Evolutionary conservation across 2,797 vertebrate genomes (phyloP).

Genomic region (Liasis olivaceus): DNA sequence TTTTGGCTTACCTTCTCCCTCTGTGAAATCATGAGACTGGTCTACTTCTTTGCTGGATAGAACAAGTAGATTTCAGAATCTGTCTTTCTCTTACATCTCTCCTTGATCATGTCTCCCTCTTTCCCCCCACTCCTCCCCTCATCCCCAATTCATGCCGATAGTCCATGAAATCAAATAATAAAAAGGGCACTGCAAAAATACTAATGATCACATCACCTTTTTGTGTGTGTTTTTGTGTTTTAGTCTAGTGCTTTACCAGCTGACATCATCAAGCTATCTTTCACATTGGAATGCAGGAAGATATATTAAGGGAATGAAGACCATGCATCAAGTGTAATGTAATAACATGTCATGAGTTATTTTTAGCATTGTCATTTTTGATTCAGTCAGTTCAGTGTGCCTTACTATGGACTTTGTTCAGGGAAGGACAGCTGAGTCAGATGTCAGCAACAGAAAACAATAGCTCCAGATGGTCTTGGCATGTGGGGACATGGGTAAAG

Average conservation of each 20-base stretch:
- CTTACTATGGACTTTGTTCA: not conserved
- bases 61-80: not conserved
- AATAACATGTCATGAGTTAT: constrained; percentile 11
- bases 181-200: not conserved
- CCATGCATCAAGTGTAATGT: not conserved
- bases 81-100: not conserved
- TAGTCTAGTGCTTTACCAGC: not conserved
- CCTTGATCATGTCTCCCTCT: not conserved
- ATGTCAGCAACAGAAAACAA: constrained; percentile 13
- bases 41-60: not conserved
- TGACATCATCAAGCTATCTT: constrained; percentile 14
- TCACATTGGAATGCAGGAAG: constrained; percentile 15
- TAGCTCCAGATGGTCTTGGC: not conserved
- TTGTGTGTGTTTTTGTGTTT: not conserved
- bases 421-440: constrained; percentile 20
- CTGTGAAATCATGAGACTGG: not conserved
- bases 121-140: not conserved
- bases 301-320: constrained; percentile 15
- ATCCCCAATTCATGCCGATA: not conserved
- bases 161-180: not conserved
- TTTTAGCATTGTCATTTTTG: constrained; percentile 20
- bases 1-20: not conserved
- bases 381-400: constrained; percentile 4
- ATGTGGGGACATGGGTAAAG: not conserved
- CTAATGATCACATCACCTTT: not conserved